These are phyloP conservation scores for Pseudanteris insignis DNA, from an alignment of 2,888 invertebrate genomes.

Conservation along the genomic window DNA sequence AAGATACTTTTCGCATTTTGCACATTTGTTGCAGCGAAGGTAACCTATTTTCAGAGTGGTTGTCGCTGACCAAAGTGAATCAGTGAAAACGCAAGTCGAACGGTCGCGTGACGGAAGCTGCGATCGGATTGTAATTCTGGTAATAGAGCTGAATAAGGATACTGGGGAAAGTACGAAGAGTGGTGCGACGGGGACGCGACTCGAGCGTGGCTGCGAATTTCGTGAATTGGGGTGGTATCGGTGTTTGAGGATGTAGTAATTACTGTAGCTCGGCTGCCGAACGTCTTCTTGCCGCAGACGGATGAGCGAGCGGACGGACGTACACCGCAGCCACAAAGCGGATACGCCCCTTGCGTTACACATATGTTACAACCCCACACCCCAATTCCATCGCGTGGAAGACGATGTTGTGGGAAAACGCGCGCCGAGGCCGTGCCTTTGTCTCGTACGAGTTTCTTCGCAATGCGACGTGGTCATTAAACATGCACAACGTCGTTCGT, in stretches of 20 bases:
- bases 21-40: too few relatives aligned
- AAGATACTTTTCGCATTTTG: too few relatives aligned
- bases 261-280: conserved; percentile 56
- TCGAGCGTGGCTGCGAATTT: conserved; percentile 50
- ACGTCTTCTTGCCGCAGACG: conserved; percentile 54
- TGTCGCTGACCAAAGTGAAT: too few relatives aligned
- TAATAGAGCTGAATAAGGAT: conserved; percentile 44
- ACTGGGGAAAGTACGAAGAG: conserved; percentile 20
- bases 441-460: conserved; percentile 39
- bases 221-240: conserved; percentile 55
- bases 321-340: conserved; percentile 55
- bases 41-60: too few relatives aligned
- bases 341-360: conserved; percentile 66
- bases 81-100: too few relatives aligned
- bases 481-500: conserved; percentile 33
- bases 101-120: conserved; percentile 63
- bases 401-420: conserved; percentile 52
- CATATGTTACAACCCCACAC: conserved; percentile 61
- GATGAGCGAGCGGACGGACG: conserved; percentile 53
- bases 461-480: conserved; percentile 42
- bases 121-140: conserved; percentile 49
- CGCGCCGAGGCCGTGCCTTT: conserved; percentile 45
- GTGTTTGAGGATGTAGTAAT: conserved; percentile 63
- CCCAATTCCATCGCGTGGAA: conserved; percentile 51
- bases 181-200: conserved; percentile 40